Evolutionary conservation across 2,888 invertebrate genomes (phyloP).

Genomic region (Drosophila demipolita): DNA sequence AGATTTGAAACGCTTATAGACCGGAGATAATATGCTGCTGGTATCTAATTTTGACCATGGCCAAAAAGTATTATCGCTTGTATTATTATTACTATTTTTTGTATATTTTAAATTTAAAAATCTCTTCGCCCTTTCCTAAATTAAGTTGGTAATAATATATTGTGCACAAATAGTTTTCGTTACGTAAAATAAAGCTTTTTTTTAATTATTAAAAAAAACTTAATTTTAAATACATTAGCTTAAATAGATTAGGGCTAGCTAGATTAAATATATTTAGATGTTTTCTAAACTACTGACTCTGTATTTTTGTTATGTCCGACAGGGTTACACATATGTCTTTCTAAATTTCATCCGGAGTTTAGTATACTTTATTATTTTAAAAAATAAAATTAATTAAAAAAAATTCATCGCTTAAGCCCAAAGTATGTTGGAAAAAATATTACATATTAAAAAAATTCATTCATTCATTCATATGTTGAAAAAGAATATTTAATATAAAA

Average conservation of each 20-base stretch:
- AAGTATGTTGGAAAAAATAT: background rate
- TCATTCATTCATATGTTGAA: no score
- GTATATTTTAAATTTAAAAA: background rate
- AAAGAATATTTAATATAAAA: background rate
- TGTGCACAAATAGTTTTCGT: background rate
- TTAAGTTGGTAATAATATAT: background rate
- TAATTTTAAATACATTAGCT: no score
- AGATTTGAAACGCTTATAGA: background rate
- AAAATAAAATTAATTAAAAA: background rate
- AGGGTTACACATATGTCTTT: background rate
- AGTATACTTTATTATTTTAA: background rate
- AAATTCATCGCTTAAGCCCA: background rate
- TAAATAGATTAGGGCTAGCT: no score
- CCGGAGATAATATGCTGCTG: background rate
- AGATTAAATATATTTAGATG: no score
- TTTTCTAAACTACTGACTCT: background rate
- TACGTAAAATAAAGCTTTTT: no score
- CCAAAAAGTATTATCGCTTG: background rate
- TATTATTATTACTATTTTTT: background rate
- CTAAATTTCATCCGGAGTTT: background rate
- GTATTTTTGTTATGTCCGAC: background rate
- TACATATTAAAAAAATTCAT: background rate
- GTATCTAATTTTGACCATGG: background rate
- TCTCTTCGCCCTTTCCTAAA: background rate
- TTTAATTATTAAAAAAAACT: no score